Conservation (phyloP, 2,113 vertebrate species). For the Hirundichthys speculiger region DNA sequence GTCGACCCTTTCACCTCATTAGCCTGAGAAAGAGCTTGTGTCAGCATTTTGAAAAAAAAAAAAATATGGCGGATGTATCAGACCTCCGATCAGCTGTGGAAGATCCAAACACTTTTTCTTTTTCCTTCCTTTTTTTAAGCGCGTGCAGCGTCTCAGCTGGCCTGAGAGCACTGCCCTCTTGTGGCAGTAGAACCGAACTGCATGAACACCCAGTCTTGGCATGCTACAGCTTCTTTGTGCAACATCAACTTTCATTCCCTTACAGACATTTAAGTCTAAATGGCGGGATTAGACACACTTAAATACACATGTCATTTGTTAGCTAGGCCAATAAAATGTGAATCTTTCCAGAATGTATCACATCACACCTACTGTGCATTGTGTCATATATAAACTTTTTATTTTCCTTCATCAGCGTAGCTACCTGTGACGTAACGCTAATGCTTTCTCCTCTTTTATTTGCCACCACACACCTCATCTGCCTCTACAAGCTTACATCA, state of each 20-base stretch:
- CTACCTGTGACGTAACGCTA: conserved; percentile 22
- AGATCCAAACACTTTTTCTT: conserved; percentile 15
- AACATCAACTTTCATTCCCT: conserved; percentile 35
- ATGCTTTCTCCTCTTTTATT: conserved; percentile 18
- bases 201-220: conserved; percentile 10
- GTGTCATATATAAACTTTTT: conserved; percentile 41
- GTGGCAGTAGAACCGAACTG: conserved; percentile 42
- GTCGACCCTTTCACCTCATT: conserved; percentile 48
- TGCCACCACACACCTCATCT: conserved; percentile 62
- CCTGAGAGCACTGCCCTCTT: conserved; percentile 77
- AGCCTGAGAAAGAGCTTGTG: conserved; percentile 32
- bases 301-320: conserved; percentile 31
- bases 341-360: conserved; percentile 68
- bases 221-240: conserved; percentile 36
- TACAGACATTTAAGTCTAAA: conserved; percentile 20
- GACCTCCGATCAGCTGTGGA: conserved; percentile 37
- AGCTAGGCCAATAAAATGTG: conserved; percentile 70
- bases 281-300: conserved; percentile 18
- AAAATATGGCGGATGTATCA: conserved; percentile 18
- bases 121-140: conserved; percentile 2
- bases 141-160: conserved; percentile 78
- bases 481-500: conserved; percentile 54
- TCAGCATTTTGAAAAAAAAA: conserved; percentile 13
- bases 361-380: conserved; percentile 46
- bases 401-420: neutral